A percentile compares a stretch with the other conserved stretches of the same genome.
phyloP scores from a whole-genome alignment of 2,888 invertebrate genomes.

The Caenorhabditis becei region DNA sequence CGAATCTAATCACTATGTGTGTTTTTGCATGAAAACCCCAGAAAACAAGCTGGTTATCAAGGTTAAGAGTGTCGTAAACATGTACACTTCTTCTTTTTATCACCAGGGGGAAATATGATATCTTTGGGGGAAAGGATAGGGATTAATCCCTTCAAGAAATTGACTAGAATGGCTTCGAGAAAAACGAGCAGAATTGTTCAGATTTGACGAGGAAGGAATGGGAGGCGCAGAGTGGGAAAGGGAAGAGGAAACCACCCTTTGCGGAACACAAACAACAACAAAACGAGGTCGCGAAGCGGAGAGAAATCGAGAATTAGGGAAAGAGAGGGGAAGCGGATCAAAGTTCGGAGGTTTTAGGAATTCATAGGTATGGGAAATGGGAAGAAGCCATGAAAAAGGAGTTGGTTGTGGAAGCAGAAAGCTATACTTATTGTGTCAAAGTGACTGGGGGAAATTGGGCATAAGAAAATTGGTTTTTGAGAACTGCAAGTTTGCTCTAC shows the following conservation, averaged over 20 bases:
- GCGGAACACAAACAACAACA: slow-evolving; percentile 16
- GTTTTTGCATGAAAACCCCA: too few species aligned
- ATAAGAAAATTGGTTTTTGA: too few species aligned
- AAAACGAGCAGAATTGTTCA: not conserved
- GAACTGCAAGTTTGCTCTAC: too few species aligned
- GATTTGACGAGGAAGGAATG: not conserved
- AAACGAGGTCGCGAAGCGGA: not conserved
- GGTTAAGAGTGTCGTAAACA: slow-evolving; percentile 4
- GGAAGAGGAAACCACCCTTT: not conserved
- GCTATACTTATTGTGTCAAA: too few species aligned
- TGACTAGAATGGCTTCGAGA: not conserved
- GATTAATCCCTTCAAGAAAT: not conserved
- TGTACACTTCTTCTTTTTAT: not conserved
- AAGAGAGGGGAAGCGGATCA: slow-evolving; percentile 4
- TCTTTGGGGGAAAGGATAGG: not conserved
- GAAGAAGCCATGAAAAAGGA: not conserved
- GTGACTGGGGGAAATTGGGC: too few species aligned
- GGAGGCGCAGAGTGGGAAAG: slow-evolving; percentile 3
- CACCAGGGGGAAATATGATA: not conserved
- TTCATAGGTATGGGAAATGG: not conserved
- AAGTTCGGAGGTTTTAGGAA: not conserved
- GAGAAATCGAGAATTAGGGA: slow-evolving; percentile 12
- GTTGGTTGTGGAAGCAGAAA: too few species aligned
- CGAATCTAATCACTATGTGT: too few species aligned
- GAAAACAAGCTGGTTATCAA: not conserved